A percentile compares a stretch with the other conserved stretches of the same genome.
Conservation (phyloP, 2,888 invertebrate genomes). For the Matsumyia berberina region DNA sequence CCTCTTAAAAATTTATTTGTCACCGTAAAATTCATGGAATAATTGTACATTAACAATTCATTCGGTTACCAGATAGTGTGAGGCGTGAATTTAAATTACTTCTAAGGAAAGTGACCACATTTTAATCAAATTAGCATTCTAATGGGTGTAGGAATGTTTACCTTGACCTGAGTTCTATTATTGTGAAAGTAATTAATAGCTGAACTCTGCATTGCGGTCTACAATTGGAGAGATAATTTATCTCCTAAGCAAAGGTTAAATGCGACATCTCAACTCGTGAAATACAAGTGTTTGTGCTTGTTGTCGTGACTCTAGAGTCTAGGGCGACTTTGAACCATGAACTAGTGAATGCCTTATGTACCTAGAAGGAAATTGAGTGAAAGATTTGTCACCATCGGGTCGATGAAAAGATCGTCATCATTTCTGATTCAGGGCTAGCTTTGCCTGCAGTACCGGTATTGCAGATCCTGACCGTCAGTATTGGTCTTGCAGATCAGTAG, state of each 20-base stretch:
- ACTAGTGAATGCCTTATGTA: too few species aligned
- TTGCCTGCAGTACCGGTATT: too few species aligned
- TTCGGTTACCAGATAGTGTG: neutral
- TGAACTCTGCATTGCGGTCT: neutral
- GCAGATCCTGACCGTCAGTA: too few species aligned
- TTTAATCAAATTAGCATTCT: conserved; percentile 1
- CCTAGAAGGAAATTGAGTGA: too few species aligned
- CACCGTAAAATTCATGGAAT: neutral
- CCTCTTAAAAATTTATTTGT: neutral
- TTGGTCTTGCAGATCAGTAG: too few species aligned
- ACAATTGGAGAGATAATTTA: neutral
- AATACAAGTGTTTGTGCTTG: too few species aligned
- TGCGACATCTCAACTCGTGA: neutral
- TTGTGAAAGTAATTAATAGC: neutral
- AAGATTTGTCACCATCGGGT: too few species aligned
- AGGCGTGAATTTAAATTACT: neutral
- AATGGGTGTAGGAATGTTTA: neutral
- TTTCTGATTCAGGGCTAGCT: too few species aligned
- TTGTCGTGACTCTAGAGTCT: too few species aligned
- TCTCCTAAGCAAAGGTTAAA: neutral
- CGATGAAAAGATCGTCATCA: too few species aligned
- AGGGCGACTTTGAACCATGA: too few species aligned
- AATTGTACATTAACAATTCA: neutral
- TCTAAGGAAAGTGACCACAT: neutral
- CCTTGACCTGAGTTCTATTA: conserved; percentile 7